phyloP scores from a whole-genome alignment of 1,140 invertebrate genomes.

The Solenopsis fugax region DNA sequence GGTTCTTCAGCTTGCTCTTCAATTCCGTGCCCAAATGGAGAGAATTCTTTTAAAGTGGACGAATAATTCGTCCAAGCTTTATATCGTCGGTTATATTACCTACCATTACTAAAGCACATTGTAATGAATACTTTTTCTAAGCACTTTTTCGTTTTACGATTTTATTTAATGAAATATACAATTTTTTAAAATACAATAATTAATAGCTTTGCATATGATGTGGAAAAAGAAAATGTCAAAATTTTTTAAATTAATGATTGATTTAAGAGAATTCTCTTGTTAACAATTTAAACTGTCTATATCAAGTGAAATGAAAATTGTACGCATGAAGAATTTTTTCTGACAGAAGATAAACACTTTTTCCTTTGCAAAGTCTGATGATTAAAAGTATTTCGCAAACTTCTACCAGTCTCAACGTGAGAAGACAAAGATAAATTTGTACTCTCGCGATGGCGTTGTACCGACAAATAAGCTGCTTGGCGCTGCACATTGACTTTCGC shows the following conservation, averaged over 20 bases:
- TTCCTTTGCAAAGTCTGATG: not conserved
- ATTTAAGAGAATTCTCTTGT: conserved; percentile 16
- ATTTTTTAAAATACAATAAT: not conserved
- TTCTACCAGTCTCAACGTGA: conserved; percentile 11
- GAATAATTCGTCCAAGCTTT: not conserved
- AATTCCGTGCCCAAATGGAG: conserved; percentile 21
- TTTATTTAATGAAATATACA: not conserved
- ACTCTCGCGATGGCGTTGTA: not conserved
- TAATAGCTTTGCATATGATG: not conserved
- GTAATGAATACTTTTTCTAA: not conserved
- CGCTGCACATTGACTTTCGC: conserved; percentile 21
- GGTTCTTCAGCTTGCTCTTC: conserved; percentile 29
- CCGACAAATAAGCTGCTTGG: conserved; percentile 36
- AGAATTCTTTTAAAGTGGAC: conserved; percentile 47
- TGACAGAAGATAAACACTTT: not conserved
- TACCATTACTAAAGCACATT: not conserved
- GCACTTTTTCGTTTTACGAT: not conserved
- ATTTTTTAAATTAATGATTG: not conserved
- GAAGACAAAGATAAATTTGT: conserved; percentile 38
- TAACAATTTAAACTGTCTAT: not conserved
- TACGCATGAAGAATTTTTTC: not conserved
- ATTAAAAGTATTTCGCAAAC: conserved; percentile 33
- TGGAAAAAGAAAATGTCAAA: not conserved
- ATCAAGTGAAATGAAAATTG: not conserved
- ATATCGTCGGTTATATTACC: not conserved